phyloP scores from a whole-genome alignment of 2,888 invertebrate genomes.

The Dyspetes luteomarginatus region DNA sequence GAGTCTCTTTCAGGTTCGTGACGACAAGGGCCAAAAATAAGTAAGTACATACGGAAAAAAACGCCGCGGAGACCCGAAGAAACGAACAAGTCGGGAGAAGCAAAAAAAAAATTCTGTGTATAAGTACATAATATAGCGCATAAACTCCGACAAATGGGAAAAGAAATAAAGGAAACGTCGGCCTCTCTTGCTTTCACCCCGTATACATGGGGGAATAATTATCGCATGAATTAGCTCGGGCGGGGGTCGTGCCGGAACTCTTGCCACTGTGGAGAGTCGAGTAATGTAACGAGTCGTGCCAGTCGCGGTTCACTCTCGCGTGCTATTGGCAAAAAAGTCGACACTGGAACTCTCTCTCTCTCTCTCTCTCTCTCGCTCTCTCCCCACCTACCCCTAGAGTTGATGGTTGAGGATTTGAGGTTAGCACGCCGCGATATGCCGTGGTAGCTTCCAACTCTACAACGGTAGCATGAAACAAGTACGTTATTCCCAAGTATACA shows the following conservation, averaged over 20 bases:
- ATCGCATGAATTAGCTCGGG: slow-evolving; percentile 62
- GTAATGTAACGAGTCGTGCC: slow-evolving; percentile 62
- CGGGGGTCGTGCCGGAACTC: slow-evolving; percentile 57
- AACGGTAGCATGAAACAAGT: slow-evolving; percentile 32
- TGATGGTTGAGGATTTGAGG: slow-evolving; percentile 51
- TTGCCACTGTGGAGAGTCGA: slow-evolving; percentile 48
- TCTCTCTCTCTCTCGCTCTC: too few relatives aligned
- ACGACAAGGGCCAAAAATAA: slow-evolving; percentile 52
- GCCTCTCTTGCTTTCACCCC: slow-evolving; percentile 8
- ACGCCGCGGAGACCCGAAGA: slow-evolving; percentile 6
- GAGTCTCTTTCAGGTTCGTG: slow-evolving; percentile 49
- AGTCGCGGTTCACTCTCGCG: slow-evolving; percentile 65
- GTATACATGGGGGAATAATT: slow-evolving; percentile 56
- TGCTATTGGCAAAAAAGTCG: slow-evolving; percentile 58
- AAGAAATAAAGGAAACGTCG: slow-evolving; percentile 61
- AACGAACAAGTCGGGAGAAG: slow-evolving; percentile 38
- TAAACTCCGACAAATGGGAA: slow-evolving; percentile 42
- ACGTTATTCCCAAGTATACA: slow-evolving; percentile 38
- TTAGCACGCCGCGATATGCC: slow-evolving; percentile 10
- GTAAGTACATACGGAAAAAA: slow-evolving; percentile 45
- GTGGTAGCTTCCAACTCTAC: slow-evolving; percentile 36
- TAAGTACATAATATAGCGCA: slow-evolving; percentile 17
- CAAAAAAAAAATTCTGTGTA: slow-evolving; percentile 33
- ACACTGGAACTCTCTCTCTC: too few relatives aligned
- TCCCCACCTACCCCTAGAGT: too few relatives aligned